Base-by-base conservation (phyloP, 2,888 invertebrate species). In the Hipparchia semele region DNA sequence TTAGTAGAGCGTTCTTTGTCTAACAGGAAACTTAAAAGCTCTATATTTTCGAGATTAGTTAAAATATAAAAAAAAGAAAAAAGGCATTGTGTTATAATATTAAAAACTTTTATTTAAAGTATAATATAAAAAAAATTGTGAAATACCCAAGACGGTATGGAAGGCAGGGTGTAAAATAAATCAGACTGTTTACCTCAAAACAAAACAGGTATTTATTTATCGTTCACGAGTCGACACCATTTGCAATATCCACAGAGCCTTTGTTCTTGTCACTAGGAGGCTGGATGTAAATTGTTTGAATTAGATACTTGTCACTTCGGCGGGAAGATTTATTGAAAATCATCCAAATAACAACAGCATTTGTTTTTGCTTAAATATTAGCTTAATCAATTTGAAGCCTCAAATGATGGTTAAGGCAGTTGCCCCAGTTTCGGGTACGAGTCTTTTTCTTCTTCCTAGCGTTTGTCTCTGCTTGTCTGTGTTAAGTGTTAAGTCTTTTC, bases 231-330 rank as follows among this genome's bases (percentile, higher is more conserved):
- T 72, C 73, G 68, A 33, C 60, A 71, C 71, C 68, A 71, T 66
- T 71, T 23, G 69, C 69, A 75, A 75, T 75, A 73, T 75, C 75
- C 71, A 66, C 71, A 67, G 69, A 68, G 68, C 60, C 66, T 76
- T 76, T 74, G 73, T 78, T 70, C 69, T 23, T 70, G 61, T 71
- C 74, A 61, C 70, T 60, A 65, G 76, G 75, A 75, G 74, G 73
- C 73, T 77, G 72, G 71, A 76, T 77, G 79, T 79, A 76, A 78
- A 80, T 79, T 78, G 79, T 77, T 79, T 77, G 77, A 77, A 80
- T 81, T 80, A 69, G 61, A 69, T 49, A 77, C 72, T 72, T 77
- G 77, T 75, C 77, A 72, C 74, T 79, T 60, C 71, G 68, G 76
- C 75, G 74, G 72, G 67, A 56, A 62, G 73, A 78, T 79, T 78